These are phyloP conservation scores for Amblyteles armatorius DNA, from an alignment of 2,888 invertebrate species.

Conservation along the genomic window DNA sequence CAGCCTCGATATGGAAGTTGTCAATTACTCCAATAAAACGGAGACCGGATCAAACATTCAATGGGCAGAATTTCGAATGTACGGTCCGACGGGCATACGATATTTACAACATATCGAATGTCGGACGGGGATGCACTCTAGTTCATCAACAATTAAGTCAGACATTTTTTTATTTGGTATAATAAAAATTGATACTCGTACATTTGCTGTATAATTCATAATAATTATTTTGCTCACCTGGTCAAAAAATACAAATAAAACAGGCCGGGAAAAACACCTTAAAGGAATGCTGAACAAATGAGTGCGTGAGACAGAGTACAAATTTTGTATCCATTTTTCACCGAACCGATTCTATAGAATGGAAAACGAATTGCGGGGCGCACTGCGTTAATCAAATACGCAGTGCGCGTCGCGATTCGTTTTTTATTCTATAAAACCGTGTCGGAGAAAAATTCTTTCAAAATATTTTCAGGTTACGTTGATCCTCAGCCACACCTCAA, in stretches of 20 bases:
- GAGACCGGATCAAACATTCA: conserved; percentile 1
- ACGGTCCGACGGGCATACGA: neutral
- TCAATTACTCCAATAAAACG: conserved; percentile 9
- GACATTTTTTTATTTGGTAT: neutral
- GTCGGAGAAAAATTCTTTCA: too few species aligned
- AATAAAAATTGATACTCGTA: neutral
- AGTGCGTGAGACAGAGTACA: too few species aligned
- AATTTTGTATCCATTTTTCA: too few species aligned
- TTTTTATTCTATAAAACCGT: too few species aligned
- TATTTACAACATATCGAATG: conserved; percentile 2
- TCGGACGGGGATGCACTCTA: neutral
- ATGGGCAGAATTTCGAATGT: neutral
- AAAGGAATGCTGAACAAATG: too few species aligned
- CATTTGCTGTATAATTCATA: neutral
- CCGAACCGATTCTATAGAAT: too few species aligned
- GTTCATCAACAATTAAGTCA: neutral
- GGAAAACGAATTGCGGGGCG: too few species aligned
- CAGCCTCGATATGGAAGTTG: neutral
- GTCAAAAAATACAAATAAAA: neutral
- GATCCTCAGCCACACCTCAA: neutral
- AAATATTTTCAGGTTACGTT: too few species aligned
- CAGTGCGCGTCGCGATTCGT: too few species aligned
- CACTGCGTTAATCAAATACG: too few species aligned
- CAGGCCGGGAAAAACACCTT: neutral
- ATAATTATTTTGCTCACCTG: neutral